A percentile compares a stretch with the other conserved stretches of the same genome.
Evolutionary conservation across 2,888 invertebrate species (phyloP).

Genomic region (Zootermopsis nevadensis): DNA sequence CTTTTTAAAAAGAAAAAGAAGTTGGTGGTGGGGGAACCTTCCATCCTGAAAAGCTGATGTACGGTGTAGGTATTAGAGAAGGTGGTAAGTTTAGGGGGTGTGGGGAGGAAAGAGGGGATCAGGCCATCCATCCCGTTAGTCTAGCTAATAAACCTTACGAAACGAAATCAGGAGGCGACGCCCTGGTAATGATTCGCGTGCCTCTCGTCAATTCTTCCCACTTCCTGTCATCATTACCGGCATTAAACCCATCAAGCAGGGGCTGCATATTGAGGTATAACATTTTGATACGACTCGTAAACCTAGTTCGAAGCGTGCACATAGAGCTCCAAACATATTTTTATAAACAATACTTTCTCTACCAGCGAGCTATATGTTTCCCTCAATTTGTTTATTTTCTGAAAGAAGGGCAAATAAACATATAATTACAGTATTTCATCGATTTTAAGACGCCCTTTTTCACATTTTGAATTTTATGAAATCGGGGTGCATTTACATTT

Average conservation of each 20-base stretch:
- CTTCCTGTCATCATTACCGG: conserved; percentile 26
- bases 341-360: no score
- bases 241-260: neutral
- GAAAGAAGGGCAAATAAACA: no score
- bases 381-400: no score
- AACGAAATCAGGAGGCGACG: neutral
- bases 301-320: neutral
- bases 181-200: neutral
- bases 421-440: no score
- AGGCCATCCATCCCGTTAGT: neutral
- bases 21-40: no score
- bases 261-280: neutral
- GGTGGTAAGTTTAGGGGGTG: neutral
- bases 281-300: neutral
- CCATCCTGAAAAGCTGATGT: neutral
- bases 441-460: no score
- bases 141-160: neutral
- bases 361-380: no score
- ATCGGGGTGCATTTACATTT: no score
- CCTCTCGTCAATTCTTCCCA: conserved; percentile 22
- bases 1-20: neutral
- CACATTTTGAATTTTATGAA: no score
- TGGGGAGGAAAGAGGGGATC: neutral
- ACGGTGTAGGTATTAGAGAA: neutral
- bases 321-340: no score